These are phyloP conservation scores for Varanus salvator DNA, from an alignment of 2,113 vertebrate genomes.

Conservation along the genomic window DNA sequence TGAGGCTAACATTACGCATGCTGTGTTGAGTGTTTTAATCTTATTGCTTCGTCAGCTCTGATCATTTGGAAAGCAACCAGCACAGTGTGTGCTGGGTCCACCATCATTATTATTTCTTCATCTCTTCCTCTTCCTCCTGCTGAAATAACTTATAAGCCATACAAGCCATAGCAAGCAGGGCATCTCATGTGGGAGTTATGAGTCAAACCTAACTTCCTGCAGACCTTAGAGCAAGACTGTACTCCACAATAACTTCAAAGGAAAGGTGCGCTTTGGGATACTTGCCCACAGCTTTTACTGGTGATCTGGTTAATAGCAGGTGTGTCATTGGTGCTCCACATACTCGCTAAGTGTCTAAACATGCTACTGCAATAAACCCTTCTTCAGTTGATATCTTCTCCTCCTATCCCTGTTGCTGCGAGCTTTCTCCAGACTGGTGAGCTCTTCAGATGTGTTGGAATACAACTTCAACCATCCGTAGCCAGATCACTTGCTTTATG, in stretches of 20 bases:
- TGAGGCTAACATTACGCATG: accelerated
- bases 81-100: too few species aligned
- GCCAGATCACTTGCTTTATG: too few species aligned
- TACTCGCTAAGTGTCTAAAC: background rate
- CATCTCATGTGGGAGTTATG: background rate
- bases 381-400: background rate
- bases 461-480: too few species aligned
- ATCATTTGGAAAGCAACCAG: background rate
- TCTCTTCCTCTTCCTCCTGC: background rate
- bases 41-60: background rate
- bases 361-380: background rate
- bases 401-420: background rate
- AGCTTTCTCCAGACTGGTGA: too few species aligned
- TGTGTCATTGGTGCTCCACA: background rate
- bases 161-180: background rate
- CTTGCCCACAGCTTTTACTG: conserved; percentile 15
- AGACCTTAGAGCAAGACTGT: background rate
- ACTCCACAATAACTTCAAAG: conserved; percentile 33
- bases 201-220: accelerated
- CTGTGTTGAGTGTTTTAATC: background rate
- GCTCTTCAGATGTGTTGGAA: too few species aligned
- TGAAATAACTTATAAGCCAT: background rate
- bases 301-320: conserved; percentile 5
- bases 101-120: background rate
- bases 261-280: conserved; percentile 9